Evolutionary conservation across 2,113 vertebrate genomes (phyloP).

Genomic region (Ciconia maguari): DNA sequence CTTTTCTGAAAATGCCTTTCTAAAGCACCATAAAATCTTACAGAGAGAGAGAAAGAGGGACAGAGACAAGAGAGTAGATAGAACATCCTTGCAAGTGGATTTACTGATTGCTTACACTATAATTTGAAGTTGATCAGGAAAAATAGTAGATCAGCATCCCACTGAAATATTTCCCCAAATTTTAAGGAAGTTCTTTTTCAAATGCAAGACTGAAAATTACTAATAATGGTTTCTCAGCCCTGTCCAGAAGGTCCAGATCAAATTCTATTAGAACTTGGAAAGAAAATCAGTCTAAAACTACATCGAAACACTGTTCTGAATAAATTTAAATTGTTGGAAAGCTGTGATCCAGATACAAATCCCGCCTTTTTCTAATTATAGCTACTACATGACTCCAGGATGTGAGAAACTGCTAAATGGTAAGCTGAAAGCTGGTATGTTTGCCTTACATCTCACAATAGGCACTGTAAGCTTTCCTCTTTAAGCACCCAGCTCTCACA

Average conservation of each 20-base stretch:
- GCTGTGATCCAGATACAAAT: background rate
- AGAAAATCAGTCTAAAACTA: background rate
- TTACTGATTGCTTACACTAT: background rate
- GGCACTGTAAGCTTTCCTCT: background rate
- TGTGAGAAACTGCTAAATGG: background rate
- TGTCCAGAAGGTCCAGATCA: background rate
- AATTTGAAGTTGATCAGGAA: background rate
- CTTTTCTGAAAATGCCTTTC: slow-evolving; percentile 67
- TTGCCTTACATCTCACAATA: slow-evolving; percentile 15
- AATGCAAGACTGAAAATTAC: background rate
- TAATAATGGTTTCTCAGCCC: background rate
- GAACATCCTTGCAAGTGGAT: slow-evolving; percentile 28
- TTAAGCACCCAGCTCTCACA: background rate
- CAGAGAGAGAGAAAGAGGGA: background rate
- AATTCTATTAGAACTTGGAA: background rate
- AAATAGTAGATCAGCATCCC: background rate
- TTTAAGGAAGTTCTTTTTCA: background rate
- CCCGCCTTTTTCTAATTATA: background rate
- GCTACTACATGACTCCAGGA: background rate
- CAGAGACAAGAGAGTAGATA: background rate
- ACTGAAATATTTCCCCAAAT: background rate
- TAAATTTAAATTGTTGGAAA: background rate
- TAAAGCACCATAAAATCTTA: slow-evolving; percentile 74
- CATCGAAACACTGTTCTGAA: background rate
- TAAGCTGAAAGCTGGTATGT: background rate